Conservation (phyloP, 2,888 invertebrate species). For the Epiblema foenella region DNA sequence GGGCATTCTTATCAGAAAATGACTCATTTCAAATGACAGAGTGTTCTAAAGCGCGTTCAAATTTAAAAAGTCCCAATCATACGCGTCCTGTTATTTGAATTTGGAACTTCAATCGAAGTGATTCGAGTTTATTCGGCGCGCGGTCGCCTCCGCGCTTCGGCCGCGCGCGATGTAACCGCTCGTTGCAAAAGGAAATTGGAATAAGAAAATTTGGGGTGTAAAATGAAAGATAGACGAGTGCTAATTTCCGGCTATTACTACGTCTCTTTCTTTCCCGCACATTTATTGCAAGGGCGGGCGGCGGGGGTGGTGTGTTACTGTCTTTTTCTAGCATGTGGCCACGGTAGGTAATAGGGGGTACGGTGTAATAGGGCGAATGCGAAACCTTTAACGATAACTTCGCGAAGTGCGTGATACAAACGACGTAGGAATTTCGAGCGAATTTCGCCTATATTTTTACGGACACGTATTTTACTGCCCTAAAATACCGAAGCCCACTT, state of each 20-base stretch:
- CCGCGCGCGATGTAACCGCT: constrained; percentile 65
- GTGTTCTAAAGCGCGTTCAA: constrained; percentile 77
- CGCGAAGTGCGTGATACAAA: constrained; percentile 43
- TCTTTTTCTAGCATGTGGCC: constrained; percentile 75
- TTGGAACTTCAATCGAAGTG: constrained; percentile 50
- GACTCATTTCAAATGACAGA: constrained; percentile 89
- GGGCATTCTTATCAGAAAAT: constrained; percentile 89
- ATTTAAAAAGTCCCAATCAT: constrained; percentile 66
- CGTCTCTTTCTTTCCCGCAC: constrained; percentile 84
- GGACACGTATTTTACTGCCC: constrained; percentile 36
- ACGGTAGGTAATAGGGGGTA: constrained; percentile 54
- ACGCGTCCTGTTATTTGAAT: constrained; percentile 49
- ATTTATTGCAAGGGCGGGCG: constrained; percentile 76
- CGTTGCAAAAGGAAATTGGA: constrained; percentile 87
- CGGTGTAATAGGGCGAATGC: constrained; percentile 48
- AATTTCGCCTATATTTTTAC: constrained; percentile 38
- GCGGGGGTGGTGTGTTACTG: constrained; percentile 68
- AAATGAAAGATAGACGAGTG: constrained; percentile 91
- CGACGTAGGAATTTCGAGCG: constrained; percentile 39
- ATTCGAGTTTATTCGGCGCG: constrained; percentile 52
- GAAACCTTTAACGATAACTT: constrained; percentile 47
- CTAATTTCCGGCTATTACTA: constrained; percentile 88
- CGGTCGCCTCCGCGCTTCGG: constrained; percentile 56
- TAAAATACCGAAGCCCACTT: constrained; percentile 25
- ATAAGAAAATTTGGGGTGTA: constrained; percentile 91